These are phyloP conservation scores for Chaetura pelagica DNA, from an alignment of 2,113 vertebrate genomes.

Conservation along the genomic window DNA sequence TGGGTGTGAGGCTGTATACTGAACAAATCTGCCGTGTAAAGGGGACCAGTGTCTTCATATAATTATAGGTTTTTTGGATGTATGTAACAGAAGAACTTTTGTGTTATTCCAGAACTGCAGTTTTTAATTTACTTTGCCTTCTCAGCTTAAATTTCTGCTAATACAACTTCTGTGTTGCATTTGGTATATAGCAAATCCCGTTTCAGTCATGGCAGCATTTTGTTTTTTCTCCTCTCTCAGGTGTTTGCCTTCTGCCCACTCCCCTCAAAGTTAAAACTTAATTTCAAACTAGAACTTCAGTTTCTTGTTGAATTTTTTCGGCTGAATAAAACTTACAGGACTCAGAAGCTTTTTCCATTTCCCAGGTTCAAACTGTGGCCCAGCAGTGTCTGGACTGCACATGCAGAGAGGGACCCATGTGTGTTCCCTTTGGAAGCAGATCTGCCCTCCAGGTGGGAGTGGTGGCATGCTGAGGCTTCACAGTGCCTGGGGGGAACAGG, in stretches of 20 bases:
- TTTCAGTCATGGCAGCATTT: not conserved
- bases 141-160: not conserved
- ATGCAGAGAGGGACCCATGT: rapidly evolving
- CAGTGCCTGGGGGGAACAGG: not conserved
- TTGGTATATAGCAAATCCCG: not conserved
- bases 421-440: not conserved
- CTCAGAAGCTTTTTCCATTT: not conserved
- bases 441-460: not conserved
- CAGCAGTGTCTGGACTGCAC: not conserved
- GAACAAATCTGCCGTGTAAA: not conserved
- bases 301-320: not conserved
- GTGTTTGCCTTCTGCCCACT: not conserved
- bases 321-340: not conserved
- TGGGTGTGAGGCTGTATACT: not conserved
- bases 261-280: not conserved
- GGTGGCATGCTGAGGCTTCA: not conserved
- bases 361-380: not conserved
- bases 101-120: not conserved
- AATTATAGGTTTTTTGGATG: rapidly evolving
- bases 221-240: not conserved
- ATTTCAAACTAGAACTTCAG: not conserved
- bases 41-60: not conserved
- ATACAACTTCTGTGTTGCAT: not conserved
- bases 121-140: not conserved
- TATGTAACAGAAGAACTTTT: not conserved